These are phyloP conservation scores for Macrotis lagotis DNA, from an alignment of 2,113 vertebrate genomes.

Conservation along the genomic window DNA sequence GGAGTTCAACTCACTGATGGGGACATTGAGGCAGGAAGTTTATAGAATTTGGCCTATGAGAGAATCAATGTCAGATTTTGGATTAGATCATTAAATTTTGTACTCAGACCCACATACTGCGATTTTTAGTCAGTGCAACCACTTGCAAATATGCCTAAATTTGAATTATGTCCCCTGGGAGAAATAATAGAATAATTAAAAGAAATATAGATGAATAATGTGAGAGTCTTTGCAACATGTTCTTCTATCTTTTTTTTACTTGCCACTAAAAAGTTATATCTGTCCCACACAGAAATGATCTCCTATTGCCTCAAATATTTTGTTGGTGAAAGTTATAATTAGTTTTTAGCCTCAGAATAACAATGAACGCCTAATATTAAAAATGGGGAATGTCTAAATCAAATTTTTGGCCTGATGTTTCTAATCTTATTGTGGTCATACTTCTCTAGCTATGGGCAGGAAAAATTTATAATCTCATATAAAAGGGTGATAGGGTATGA, in stretches of 20 bases:
- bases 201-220: constrained; percentile 37
- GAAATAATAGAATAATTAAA: background rate
- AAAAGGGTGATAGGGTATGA: background rate
- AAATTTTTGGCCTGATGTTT: constrained; percentile 19
- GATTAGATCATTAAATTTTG: background rate
- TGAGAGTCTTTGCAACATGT: background rate
- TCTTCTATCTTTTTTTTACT: background rate
- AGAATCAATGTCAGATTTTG: background rate
- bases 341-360: background rate
- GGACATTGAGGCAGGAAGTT: background rate
- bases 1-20: background rate
- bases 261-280: constrained; percentile 1
- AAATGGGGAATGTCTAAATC: constrained; percentile 43
- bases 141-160: constrained; percentile 1
- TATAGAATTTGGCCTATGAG: background rate
- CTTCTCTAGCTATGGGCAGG: background rate
- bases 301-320: constrained; percentile 34
- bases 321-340: constrained; percentile 23
- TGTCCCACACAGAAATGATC: constrained; percentile 10
- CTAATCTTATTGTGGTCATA: background rate
- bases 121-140: background rate
- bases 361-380: constrained; percentile 36
- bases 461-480: background rate
- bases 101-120: background rate
- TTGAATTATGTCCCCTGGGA: constrained; percentile 13